A percentile compares a stretch with the other conserved stretches of the same genome.
Conservation (phyloP, 2,888 invertebrate genomes). For the Drosophila demipolita region DNA sequence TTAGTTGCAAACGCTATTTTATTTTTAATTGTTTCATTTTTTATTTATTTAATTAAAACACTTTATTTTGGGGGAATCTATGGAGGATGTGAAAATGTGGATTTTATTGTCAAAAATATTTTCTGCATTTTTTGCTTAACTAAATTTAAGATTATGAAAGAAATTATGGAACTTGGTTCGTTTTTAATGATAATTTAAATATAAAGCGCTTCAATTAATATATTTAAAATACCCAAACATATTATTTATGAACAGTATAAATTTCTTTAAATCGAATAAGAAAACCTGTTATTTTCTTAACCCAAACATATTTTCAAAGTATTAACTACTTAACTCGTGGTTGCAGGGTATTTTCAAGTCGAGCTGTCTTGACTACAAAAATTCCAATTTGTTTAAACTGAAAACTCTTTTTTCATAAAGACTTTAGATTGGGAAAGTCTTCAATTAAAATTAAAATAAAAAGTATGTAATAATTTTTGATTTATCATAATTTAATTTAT, state of each 20-base stretch:
- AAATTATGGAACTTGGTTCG: neutral
- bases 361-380: neutral
- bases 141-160: neutral
- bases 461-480: neutral
- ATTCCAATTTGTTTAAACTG: neutral
- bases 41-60: slow-evolving; percentile 2
- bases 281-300: neutral
- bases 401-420: neutral
- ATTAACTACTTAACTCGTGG: neutral
- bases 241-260: neutral
- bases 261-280: neutral
- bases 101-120: neutral
- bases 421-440: neutral
- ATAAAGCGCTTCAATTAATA: neutral
- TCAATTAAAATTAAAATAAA: neutral
- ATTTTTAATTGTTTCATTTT: slow-evolving; percentile 10
- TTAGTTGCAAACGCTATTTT: slow-evolving; percentile 7
- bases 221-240: neutral
- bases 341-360: neutral
- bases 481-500: slow-evolving; percentile 74
- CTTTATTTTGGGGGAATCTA: neutral
- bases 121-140: neutral
- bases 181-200: neutral
- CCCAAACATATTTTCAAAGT: neutral
- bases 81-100: neutral